Evolutionary conservation across 2,797 vertebrate species (phyloP).

Genomic region (Argentina silus): DNA sequence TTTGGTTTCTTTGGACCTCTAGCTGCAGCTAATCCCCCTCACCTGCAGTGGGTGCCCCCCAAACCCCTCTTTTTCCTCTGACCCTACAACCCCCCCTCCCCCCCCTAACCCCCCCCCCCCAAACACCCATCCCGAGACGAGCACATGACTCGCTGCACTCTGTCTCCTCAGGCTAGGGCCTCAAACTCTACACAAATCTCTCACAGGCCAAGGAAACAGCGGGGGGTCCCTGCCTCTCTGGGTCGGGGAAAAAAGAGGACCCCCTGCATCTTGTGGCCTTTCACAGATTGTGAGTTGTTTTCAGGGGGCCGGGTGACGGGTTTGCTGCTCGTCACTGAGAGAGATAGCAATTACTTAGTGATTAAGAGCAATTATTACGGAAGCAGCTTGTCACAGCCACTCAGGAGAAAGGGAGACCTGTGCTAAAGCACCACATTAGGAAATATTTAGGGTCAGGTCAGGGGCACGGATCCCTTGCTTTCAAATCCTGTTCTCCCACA

Average conservation of each 20-base stretch:
- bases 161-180: slow-evolving; percentile 79
- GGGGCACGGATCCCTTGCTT: slow-evolving; percentile 70
- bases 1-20: slow-evolving; percentile 84
- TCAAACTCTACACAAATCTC: slow-evolving; percentile 77
- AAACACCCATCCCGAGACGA: slow-evolving; percentile 81
- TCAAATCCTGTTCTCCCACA: slow-evolving; percentile 72
- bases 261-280: slow-evolving; percentile 66
- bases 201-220: slow-evolving; percentile 67
- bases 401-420: slow-evolving; percentile 72
- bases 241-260: slow-evolving; percentile 65
- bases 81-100: slow-evolving; percentile 63
- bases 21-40: slow-evolving; percentile 83
- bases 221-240: slow-evolving; percentile 66
- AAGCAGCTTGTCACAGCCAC: slow-evolving; percentile 81
- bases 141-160: slow-evolving; percentile 80
- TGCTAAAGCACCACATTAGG: slow-evolving; percentile 73
- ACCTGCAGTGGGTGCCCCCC: slow-evolving; percentile 75
- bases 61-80: slow-evolving; percentile 64
- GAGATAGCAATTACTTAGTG: slow-evolving; percentile 82
- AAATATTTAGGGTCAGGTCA: slow-evolving; percentile 78
- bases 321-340: slow-evolving; percentile 62
- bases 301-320: slow-evolving; percentile 61
- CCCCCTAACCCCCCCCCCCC: slow-evolving; percentile 54
- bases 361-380: slow-evolving; percentile 78
- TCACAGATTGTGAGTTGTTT: slow-evolving; percentile 67